Evolutionary conservation across 2,888 invertebrate genomes (phyloP), one percentile per base, ranked within the genome.

Genomic region (Odontomyia ornata): DNA sequence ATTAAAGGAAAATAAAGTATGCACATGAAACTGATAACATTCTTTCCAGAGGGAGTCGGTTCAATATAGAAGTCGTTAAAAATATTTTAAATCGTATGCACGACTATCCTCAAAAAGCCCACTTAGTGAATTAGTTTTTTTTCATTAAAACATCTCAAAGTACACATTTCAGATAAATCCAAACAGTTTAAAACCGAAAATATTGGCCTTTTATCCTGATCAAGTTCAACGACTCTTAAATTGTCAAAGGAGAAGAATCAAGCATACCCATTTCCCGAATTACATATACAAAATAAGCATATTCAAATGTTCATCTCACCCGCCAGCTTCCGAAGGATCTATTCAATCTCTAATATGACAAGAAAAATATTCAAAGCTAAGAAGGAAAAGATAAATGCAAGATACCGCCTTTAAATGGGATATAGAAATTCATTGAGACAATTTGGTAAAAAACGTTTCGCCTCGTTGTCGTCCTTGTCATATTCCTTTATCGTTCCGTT

Each of bases 171-270:
- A n/a, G n/a, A n/a, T n/a, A n/a, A n/a, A n/a, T n/a, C n/a, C 69
- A 47, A 67, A 23, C 13, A 46, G 25, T 69, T 69, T 69, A 47
- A 23, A 69, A 47, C 23, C 65, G 18, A 46, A 69, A 47, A 28
- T 15, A n/a, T 47, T 15, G 28, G 47, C 69, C 69, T 57, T 60
- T 57, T 57, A 73, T 73, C 60, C 57, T 60, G 60, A 73, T 73
- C 57, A 60, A 57, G 73, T 73, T 73, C 73, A 73, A 73, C 57
- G 73, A 73, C 73, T 57, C 73, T 73, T 73, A 57, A 73, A 73
- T 73, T 73, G 73, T 73, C 73, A 73, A 73, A 73, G n/a, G n/a
- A 60, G 27, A 18, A 30, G 43, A 60, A 73, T 72, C 72, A 56
- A 57, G 56, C 25, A 56, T 57, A 36, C 13, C 57, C 73, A 73